Percentiles rank a stretch among this genome's conserved stretches.
Conservation (phyloP, 30 jellyfish, hydroid and myxozoan species). For the Turritopsis dohrnii region DNA sequence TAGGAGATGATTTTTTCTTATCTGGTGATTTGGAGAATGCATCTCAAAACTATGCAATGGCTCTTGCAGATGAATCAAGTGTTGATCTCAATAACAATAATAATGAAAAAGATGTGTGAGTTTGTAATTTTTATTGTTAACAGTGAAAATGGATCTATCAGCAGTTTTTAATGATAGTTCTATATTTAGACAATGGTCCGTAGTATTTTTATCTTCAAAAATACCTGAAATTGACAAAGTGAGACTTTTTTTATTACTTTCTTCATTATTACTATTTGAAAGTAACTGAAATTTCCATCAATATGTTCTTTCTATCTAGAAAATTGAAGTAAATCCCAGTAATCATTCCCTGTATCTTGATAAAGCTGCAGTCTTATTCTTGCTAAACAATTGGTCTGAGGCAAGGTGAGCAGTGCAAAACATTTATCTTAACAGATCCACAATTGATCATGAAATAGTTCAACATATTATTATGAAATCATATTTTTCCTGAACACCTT, state of each 20-base stretch:
- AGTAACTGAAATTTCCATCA: neutral
- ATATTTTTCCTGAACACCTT: neutral
- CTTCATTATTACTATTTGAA: neutral
- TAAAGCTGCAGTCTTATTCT: conserved; percentile 10
- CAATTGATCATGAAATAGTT: neutral
- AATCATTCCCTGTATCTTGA: neutral
- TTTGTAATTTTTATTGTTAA: neutral
- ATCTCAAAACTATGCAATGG: neutral
- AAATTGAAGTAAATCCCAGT: neutral
- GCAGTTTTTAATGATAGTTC: neutral
- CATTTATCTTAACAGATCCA: neutral
- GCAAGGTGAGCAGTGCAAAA: neutral
- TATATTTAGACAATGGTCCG: neutral
- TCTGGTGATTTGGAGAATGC: conserved; percentile 1
- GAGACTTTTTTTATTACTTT: neutral
- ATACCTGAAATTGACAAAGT: neutral
- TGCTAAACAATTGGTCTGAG: neutral
- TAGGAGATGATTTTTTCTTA: conserved; percentile 2
- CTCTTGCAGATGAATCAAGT: neutral
- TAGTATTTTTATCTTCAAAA: conserved; percentile 3
- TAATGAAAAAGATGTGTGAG: neutral
- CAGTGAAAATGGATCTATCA: too few species aligned
- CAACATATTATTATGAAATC: neutral
- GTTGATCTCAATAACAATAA: conserved; percentile 1
- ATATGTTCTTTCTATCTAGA: neutral